A percentile compares a stretch with the other conserved stretches of the same genome.
Evolutionary conservation across 2,113 vertebrate species (phyloP).

Genomic region (Probosciger aterrimus): DNA sequence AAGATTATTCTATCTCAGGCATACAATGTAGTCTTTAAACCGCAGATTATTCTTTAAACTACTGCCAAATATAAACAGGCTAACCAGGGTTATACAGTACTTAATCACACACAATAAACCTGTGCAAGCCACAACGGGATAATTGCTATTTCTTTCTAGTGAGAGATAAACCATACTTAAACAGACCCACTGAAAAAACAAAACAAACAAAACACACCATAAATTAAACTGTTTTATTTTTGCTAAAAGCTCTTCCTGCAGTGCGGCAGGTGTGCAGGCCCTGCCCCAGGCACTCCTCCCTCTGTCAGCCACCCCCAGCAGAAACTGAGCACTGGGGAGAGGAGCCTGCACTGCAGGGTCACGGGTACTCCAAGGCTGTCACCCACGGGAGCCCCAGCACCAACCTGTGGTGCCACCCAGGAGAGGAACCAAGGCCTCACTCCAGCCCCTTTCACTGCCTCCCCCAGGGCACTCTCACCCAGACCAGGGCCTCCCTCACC

Average conservation of each 20-base stretch:
- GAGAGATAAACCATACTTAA: neutral
- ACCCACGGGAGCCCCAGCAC: neutral
- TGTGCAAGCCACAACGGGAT: neutral
- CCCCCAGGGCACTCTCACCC: too few species aligned
- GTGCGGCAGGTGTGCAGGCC: neutral
- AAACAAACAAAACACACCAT: too few species aligned
- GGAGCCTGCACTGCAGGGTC: neutral
- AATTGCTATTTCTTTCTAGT: neutral
- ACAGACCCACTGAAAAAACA: rapidly evolving
- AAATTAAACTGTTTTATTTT: neutral
- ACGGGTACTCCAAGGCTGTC: rapidly evolving
- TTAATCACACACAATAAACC: neutral
- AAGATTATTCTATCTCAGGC: neutral
- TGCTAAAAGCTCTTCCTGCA: neutral
- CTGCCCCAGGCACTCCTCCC: neutral
- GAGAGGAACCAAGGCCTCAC: neutral
- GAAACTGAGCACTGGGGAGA: neutral
- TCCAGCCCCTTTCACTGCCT: neutral
- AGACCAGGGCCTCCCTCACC: neutral
- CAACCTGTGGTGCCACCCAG: neutral
- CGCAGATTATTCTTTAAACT: neutral
- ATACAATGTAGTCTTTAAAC: rapidly evolving
- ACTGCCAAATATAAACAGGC: neutral
- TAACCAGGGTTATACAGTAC: neutral
- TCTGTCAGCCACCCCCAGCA: neutral